Percentiles rank a stretch among this genome's conserved stretches.
phyloP scores from a whole-genome alignment of 2,113 vertebrate species.

The Peromyscus leucopus region DNA sequence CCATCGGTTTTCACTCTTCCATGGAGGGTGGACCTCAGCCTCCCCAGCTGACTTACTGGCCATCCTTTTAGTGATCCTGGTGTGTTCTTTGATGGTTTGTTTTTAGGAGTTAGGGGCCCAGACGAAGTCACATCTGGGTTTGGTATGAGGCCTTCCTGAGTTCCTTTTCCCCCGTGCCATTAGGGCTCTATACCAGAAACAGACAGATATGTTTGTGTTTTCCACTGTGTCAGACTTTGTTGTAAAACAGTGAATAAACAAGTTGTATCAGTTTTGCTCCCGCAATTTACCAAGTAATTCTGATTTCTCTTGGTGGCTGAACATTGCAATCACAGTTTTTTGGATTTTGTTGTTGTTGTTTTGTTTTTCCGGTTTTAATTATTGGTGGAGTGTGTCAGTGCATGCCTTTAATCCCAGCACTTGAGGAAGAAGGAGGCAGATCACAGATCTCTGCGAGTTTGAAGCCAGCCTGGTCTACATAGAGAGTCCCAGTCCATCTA shows the following conservation, averaged over 20 bases:
- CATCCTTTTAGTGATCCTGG: not conserved
- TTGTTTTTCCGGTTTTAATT: not conserved
- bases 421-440: no score
- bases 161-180: not conserved
- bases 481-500: not conserved
- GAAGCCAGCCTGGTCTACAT: not conserved
- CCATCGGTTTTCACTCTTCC: not conserved
- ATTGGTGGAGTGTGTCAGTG: not conserved
- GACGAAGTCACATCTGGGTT: not conserved
- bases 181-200: not conserved
- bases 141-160: not conserved
- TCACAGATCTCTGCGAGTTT: not conserved
- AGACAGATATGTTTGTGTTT: not conserved
- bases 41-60: not conserved
- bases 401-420: not conserved
- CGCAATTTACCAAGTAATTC: not conserved
- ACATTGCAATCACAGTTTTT: not conserved
- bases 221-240: not conserved
- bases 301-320: not conserved
- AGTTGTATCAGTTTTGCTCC: not conserved
- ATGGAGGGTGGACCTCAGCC: fast-evolving
- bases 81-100: not conserved
- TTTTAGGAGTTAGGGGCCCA: not conserved
- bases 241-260: not conserved
- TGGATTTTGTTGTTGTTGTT: not conserved